Percentiles rank a stretch among this genome's conserved stretches.
Evolutionary conservation across 2,797 vertebrate species (phyloP).

Genomic region (Girardinus metallicus): DNA sequence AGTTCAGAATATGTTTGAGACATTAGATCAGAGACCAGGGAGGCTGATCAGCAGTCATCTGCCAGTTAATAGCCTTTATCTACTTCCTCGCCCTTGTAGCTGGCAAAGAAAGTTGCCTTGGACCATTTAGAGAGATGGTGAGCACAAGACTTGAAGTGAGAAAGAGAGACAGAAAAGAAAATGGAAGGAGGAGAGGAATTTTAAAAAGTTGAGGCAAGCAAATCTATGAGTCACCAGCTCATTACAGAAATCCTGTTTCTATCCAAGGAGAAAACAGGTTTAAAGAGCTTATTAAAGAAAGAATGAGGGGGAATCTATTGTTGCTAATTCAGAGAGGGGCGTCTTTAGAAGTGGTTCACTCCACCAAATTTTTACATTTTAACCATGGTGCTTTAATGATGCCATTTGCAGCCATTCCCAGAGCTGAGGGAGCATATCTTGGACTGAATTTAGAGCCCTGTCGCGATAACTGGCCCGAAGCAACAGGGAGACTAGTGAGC

Average conservation of each 20-base stretch:
- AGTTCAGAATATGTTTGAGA: conserved; percentile 39
- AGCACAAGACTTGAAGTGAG: conserved; percentile 42
- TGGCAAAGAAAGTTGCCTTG: conserved; percentile 63
- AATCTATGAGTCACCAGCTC: conserved; percentile 71
- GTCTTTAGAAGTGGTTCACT: conserved; percentile 59
- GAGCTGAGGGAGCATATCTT: conserved; percentile 31
- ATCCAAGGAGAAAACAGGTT: conserved; percentile 68
- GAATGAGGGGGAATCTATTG: conserved; percentile 65
- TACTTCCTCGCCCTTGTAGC: conserved; percentile 62
- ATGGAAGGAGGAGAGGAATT: conserved; percentile 38
- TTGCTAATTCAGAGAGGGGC: conserved; percentile 63
- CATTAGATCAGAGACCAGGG: conserved; percentile 44
- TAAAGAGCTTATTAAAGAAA: conserved; percentile 63
- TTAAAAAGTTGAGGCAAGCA: conserved; percentile 53
- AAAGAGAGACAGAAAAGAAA: conserved; percentile 9
- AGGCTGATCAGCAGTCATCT: conserved; percentile 63
- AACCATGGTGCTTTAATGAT: conserved; percentile 37
- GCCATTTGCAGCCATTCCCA: conserved; percentile 26
- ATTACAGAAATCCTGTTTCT: conserved; percentile 74
- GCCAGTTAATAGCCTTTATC: conserved; percentile 72
- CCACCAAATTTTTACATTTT: conserved; percentile 43
- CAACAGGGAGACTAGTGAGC: conserved; percentile 20
- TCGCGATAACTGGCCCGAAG: conserved; percentile 35
- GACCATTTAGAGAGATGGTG: conserved; percentile 68
- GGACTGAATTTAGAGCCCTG: conserved; percentile 26